These are phyloP conservation scores for Trachymyrmex septentrionalis DNA, from an alignment of 1,140 invertebrate species.

Conservation along the genomic window DNA sequence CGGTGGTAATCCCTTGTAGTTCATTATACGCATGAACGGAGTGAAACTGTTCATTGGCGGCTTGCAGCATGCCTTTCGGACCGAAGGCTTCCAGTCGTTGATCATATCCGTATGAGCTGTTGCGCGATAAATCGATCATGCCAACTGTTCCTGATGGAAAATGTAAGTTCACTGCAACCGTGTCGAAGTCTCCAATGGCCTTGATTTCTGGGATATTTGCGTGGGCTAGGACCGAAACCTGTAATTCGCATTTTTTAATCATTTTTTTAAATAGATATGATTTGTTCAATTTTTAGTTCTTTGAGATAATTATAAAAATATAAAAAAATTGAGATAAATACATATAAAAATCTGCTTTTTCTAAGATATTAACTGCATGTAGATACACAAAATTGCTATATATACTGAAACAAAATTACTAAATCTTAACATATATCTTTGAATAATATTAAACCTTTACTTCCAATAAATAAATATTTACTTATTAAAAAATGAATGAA, in stretches of 20 bases:
- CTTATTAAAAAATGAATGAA: too few relatives aligned
- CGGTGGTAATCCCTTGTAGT: slow-evolving; percentile 81
- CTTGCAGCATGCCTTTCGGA: slow-evolving; percentile 88
- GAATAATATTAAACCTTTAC: too few relatives aligned
- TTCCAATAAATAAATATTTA: too few relatives aligned
- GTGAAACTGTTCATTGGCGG: slow-evolving; percentile 88
- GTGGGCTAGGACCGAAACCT: slow-evolving; percentile 87
- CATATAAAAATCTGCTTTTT: neutral
- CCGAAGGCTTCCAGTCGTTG: slow-evolving; percentile 91
- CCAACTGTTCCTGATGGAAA: slow-evolving; percentile 89
- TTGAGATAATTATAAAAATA: neutral
- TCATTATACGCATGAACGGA: slow-evolving; percentile 84
- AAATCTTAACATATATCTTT: too few relatives aligned
- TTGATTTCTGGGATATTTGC: slow-evolving; percentile 88
- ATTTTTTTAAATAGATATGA: neutral
- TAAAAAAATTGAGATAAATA: too few relatives aligned
- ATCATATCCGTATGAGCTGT: slow-evolving; percentile 90
- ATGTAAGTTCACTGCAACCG: slow-evolving; percentile 88
- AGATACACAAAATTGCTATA: too few relatives aligned
- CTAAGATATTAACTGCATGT: too few relatives aligned
- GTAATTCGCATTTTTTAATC: slow-evolving; percentile 26
- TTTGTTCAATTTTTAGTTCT: neutral
- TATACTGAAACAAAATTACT: too few relatives aligned
- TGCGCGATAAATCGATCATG: slow-evolving; percentile 89
- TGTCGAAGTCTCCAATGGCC: slow-evolving; percentile 89